phyloP scores from a whole-genome alignment of 92 coral and sea anemone genomes.

The Desmophyllum pertusum region DNA sequence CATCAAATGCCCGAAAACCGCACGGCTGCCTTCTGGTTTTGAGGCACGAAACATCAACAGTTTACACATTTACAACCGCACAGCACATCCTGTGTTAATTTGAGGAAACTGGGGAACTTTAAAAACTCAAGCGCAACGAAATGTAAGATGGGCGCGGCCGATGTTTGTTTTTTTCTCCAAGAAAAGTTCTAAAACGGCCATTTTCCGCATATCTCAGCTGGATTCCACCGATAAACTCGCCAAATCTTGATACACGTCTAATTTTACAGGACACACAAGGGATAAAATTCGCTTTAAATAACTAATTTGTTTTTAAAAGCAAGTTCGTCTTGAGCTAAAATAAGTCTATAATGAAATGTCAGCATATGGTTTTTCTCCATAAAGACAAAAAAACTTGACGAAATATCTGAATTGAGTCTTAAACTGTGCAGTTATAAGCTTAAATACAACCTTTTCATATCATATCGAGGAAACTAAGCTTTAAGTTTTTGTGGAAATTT shows the following conservation, averaged over 20 bases:
- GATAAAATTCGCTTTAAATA: background rate
- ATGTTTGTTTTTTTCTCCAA: background rate
- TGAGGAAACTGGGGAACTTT: background rate
- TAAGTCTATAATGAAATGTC: background rate
- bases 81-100: background rate
- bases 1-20: conserved; percentile 27
- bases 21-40: background rate
- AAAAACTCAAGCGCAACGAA: background rate
- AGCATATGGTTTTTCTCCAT: background rate
- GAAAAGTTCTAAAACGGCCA: background rate
- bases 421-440: background rate
- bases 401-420: background rate
- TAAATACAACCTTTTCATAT: background rate
- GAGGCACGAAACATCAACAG: background rate
- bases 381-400: background rate
- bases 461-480: background rate
- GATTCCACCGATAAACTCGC: background rate
- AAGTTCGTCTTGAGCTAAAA: background rate
- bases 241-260: background rate
- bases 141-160: conserved; percentile 1
- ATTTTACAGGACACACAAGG: background rate
- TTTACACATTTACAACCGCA: background rate
- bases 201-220: conserved; percentile 9
- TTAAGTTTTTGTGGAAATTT: background rate
- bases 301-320: background rate